Base-by-base conservation (phyloP, 2,888 invertebrate genomes). In the Bimastos eiseni region DNA sequence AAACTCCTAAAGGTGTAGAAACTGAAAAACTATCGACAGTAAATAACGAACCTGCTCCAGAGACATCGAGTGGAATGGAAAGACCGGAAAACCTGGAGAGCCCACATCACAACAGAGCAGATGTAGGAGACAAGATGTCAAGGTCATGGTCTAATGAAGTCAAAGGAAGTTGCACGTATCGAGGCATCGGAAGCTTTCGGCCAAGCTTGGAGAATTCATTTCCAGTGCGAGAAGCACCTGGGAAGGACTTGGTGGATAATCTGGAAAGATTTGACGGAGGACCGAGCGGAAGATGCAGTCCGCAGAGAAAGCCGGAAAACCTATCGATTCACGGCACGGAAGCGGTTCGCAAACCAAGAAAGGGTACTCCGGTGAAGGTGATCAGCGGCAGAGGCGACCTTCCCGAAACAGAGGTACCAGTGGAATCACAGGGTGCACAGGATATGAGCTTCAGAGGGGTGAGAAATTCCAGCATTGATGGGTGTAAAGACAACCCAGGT, bases 341-440 rank as follows among this genome's bases (percentile, higher is more conserved):
- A 36, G 89, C 34, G 49, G 49, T 84, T 33, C 91, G 92, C 15
- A 92, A 92, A 49, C 91, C 91, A 34, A 89, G 92, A 41, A 92
- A 92, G 90, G 92, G 91, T 36, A 92, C 92, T 13, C 92, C 92
- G 8, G 91, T 92, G 86, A 92, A 92, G 44, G 89, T 91, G 49
- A 30, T 49, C 44, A n/a, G 36, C 41, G 36, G 33, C 70, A n/a
- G 24, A 11, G 36, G n/a, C 30, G 44, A 33, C n/a, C n/a, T 36
- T 44, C 37, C 90, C 33, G 83, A 55, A 30, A 38, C n/a, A 30
- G 89, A 24, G n/a, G 30, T 33, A n/a, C 83, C 19, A 17, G 21
- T 24, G 13, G 86, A 86, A 24, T 1, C 36, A 13, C 34, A 86
- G 86, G 2, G 34, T 86, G 34, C 86, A 1, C n/a, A 86, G 86